Evolutionary conservation across 1,140 invertebrate genomes (phyloP).

Genomic region (Conus ventricosus): DNA sequence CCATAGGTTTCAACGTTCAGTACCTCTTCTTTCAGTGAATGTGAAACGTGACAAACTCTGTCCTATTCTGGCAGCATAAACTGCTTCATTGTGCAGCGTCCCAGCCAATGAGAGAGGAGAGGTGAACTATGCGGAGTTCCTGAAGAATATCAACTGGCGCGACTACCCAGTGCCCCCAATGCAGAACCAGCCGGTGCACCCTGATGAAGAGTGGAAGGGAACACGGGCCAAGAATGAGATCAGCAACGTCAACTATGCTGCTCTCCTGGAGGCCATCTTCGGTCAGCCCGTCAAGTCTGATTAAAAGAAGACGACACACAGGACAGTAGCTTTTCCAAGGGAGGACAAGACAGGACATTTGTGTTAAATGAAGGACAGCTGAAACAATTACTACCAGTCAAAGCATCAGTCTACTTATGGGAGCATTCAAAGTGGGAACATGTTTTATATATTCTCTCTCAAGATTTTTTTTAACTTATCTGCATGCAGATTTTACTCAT

Average conservation of each 20-base stretch:
- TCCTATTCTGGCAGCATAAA: too few relatives aligned
- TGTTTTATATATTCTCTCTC: not conserved
- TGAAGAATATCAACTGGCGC: conserved; percentile 68
- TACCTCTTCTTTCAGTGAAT: too few relatives aligned
- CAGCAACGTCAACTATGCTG: conserved; percentile 55
- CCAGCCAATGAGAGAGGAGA: conserved; percentile 56
- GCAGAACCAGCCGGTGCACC: conserved; percentile 55
- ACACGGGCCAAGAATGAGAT: conserved; percentile 55
- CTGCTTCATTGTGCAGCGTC: conserved; percentile 40
- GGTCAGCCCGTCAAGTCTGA: conserved; percentile 33
- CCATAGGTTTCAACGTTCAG: too few relatives aligned
- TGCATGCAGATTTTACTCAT: not conserved
- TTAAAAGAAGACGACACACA: not conserved
- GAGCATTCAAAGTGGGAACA: too few relatives aligned
- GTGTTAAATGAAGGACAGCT: too few relatives aligned
- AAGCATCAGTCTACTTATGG: too few relatives aligned
- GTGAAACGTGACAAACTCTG: too few relatives aligned
- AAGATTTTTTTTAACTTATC: not conserved
- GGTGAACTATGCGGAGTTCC: conserved; percentile 58
- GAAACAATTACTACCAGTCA: too few relatives aligned
- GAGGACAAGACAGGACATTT: too few relatives aligned
- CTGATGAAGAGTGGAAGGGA: conserved; percentile 62
- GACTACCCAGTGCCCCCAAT: conserved; percentile 65
- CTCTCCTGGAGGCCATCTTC: conserved; percentile 63
- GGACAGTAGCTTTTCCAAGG: too few relatives aligned